Evolutionary conservation across 2,113 vertebrate genomes (phyloP), one percentile per base, ranked within the genome.

Genomic region (Barbus barbus): DNA sequence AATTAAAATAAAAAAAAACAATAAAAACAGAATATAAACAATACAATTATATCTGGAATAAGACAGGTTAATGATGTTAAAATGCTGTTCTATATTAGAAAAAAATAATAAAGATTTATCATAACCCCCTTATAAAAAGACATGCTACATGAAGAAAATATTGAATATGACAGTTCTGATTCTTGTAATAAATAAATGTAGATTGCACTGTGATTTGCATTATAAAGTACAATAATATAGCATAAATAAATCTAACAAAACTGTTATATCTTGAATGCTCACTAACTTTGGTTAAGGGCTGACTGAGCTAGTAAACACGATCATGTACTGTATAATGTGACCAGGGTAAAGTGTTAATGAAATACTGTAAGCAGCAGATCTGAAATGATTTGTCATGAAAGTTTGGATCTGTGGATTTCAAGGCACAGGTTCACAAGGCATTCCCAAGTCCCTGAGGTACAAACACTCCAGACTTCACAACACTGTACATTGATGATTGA

Each of bases 201-300:
- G 96, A 99, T 99, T 99, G 98, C 98, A 99, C 97, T 98, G 97
- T 98, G 97, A 98, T 98, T 98, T 96, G 96, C 96, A 96, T 98
- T 96, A 87, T 98, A 98, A 99, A 98, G 98, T 97, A 98, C 96
- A 97, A 97, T 96, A 97, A 98, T 98, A 97, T 96, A 97, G 97
- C 97, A 98, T 98, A 98, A 98, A 99, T 98, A 98, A 97, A 96
- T 95, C 96, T 96, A 96, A 95, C 96, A 96, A 41, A 80, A 95
- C 94, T 95, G 96, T 95, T 97, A 95, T 44, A 44, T 44, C 41
- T 44, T 44, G 2, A 33, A 33, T 96, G 95, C 95, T 96, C 95
- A 95, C 96, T 95, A 95, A 97, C 97, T 98, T 98, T 99, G 97
- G 97, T 97, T 96, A 97, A 96, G 95, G 95, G 95, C 94, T 94